Base-by-base conservation (phyloP, 2,113 vertebrate genomes). In the Sus scrofa region DNA sequence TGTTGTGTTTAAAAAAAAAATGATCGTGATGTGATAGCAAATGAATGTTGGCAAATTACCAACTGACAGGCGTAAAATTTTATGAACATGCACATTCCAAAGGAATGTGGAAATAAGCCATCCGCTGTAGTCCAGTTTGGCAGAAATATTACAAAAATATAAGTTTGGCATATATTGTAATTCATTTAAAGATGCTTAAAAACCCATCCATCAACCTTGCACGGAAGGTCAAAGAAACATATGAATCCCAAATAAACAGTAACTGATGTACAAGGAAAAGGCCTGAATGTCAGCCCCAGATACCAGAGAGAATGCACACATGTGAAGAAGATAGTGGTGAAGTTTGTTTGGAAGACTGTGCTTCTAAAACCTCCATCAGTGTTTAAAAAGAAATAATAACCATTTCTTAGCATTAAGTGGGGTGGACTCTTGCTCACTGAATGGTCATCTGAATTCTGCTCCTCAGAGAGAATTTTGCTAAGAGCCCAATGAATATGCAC, bases 41-140 rank as follows among this genome's bases (percentile, higher is more conserved):
- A 98, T 98, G 97, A 99, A 99, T 99, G 98, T 98, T 99, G 98
- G 98, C 98, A 98, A 99, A 98, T 97, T 87, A 96, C 98, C 98
- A 99, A 98, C 98, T 98, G 98, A 99, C 98, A 99, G 39, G 97
- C 98, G 96, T 99, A 99, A 98, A 99, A 99, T 99, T 98, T 98
- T 98, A 98, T 98, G 96, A 98, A 98, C 98, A 94, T 94, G 97
- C 97, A 98, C 98, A 98, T 98, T 99, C 98, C 98, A 98, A 95
- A 52, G 2, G 95, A 97, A 98, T 95, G 98, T 98, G 98, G 98
- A 98, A 98, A 98, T 97, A 97, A 98, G 98, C 98, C 98, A 98
- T 98, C 96, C 95, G 97, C 97, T 98, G 95, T 95, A 97, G 98
- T 88, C 94, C 97, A 92, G 89, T 98, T 98, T 98, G 98, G 98